Evolutionary conservation across 2,113 vertebrate genomes (phyloP).

Genomic region (Sebastes fasciatus): DNA sequence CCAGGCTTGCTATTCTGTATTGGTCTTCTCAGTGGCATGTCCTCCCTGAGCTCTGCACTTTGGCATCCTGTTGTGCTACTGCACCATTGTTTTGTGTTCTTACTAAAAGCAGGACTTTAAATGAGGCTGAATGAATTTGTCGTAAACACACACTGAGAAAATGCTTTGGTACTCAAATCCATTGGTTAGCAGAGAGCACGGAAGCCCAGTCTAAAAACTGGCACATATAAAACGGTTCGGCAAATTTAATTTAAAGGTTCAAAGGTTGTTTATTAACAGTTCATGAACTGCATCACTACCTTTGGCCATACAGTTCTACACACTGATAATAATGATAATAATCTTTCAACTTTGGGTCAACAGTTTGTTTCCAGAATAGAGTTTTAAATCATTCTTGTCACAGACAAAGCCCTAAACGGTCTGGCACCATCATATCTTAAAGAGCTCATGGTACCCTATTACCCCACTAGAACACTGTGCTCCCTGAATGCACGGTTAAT

Average conservation of each 20-base stretch:
- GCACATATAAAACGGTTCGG: background rate
- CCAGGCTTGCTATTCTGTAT: constrained; percentile 20
- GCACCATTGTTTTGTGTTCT: background rate
- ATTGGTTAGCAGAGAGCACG: background rate
- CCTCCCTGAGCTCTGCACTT: constrained; percentile 7
- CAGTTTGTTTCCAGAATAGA: background rate
- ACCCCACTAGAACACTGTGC: background rate
- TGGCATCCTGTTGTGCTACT: constrained; percentile 3
- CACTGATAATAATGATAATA: too few relatives aligned
- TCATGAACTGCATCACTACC: background rate
- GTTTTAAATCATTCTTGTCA: background rate
- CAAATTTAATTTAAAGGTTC: background rate
- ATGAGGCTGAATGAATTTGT: background rate
- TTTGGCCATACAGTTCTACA: background rate
- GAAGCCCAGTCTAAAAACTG: background rate
- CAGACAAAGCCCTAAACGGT: background rate
- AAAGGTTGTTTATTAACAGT: background rate
- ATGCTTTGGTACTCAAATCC: background rate
- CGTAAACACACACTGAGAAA: background rate
- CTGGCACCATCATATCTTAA: background rate
- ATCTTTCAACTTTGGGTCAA: too few relatives aligned
- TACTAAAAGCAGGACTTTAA: constrained; percentile 2
- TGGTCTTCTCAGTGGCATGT: constrained; percentile 12
- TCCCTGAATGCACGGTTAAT: background rate
- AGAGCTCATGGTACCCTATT: background rate